Base-by-base conservation (phyloP, 2,888 invertebrate genomes). In the Ectobius pallidus region DNA sequence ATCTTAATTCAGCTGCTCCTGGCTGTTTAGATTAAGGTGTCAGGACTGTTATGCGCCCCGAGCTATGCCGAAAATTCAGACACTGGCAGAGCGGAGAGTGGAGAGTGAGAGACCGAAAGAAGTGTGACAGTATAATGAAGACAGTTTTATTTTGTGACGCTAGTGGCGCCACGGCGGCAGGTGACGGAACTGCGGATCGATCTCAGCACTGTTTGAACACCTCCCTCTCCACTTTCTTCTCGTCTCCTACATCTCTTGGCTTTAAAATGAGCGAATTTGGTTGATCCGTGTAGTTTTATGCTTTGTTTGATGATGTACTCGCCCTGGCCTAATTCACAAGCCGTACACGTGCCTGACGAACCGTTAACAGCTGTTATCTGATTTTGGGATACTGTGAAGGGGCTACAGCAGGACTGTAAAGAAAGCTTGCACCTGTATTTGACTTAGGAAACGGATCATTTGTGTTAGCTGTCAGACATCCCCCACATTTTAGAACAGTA, bases 151-250 rank as follows among this genome's bases (percentile, higher is more conserved):
- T 34, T 65, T 34, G 65, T 25, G 65, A 25, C 9, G 46, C 44
- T 16, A 46, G 27, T 46, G 65, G 65, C 65, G 65, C 65, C 65
- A 27, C 46, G 25, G 65, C 65, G 65, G 65, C 65, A 65, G 65
- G 65, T 65, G 46, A 65, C 30, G 46, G 65, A 34, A 65, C 44
- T 46, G 30, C 25, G 65, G 46, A 65, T 65, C 65, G 65, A 65
- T 65, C 46, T n/a, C 25, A n/a, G n/a, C 42, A 6, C 39, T 22
- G 22, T 14, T 55, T 61, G 62, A 62, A 39, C 62, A 39, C 0
- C 39, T 18, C 20, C 22, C 4, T n/a, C 18, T 27, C 44, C 11
- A 4, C 7, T 30, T 30, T 25, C 11, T 46, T 22, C 1, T 42
- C 42, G 7, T 1, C 44, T 6, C 22, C 27, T 39, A 7, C 39